Conservation (phyloP, 1,140 invertebrate species). For the Fopius arisanus region DNA sequence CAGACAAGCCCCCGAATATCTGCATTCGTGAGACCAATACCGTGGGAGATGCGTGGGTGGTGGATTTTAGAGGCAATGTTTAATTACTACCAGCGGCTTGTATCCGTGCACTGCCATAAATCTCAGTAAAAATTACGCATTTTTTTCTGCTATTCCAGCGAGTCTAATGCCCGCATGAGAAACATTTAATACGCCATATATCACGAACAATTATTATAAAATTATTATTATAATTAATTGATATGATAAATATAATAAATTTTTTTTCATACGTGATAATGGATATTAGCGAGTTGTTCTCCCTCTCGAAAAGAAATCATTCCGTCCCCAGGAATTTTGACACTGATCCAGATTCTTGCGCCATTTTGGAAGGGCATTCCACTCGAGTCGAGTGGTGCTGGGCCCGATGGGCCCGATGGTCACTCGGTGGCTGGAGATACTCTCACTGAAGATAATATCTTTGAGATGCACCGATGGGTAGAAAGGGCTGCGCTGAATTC, state of each 20-base stretch:
- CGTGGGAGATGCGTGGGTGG: constrained; percentile 39
- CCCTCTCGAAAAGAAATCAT: neutral
- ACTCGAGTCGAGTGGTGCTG: neutral
- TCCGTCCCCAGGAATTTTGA: neutral
- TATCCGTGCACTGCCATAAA: too few species aligned
- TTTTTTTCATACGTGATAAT: too few species aligned
- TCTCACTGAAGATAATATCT: too few species aligned
- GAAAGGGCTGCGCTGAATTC: neutral
- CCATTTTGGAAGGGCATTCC: constrained; percentile 24
- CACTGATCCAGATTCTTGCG: constrained; percentile 33
- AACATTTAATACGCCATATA: too few species aligned
- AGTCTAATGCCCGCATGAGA: too few species aligned
- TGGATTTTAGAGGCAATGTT: constrained; percentile 29
- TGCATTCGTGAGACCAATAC: constrained; percentile 20
- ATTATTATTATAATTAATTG: too few species aligned
- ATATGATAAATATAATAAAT: too few species aligned
- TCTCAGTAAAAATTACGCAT: too few species aligned
- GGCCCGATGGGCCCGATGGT: too few species aligned
- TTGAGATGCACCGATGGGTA: neutral
- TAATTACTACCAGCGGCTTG: constrained; percentile 36
- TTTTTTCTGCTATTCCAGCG: too few species aligned
- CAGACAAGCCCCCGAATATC: constrained; percentile 10
- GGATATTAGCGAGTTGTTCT: neutral
- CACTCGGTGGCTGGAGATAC: too few species aligned
- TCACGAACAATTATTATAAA: too few species aligned